These are phyloP conservation scores for Lepidochrysops patricia DNA, from an alignment of 2,888 invertebrate genomes.

Conservation along the genomic window DNA sequence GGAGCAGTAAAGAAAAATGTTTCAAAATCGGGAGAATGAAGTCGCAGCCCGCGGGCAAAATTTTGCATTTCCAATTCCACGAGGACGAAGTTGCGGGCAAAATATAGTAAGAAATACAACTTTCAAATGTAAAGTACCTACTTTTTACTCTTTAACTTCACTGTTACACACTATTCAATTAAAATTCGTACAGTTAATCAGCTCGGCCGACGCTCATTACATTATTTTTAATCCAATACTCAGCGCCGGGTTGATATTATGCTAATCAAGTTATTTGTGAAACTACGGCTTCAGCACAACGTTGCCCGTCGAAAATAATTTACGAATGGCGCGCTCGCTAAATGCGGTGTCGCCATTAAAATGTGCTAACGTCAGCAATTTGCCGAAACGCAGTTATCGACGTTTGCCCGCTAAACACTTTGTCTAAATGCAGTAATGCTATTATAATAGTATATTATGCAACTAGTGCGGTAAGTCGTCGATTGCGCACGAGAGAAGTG, in stretches of 20 bases:
- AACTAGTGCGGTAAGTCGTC: no score
- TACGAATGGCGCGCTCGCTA: conserved; percentile 4
- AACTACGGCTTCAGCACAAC: conserved; percentile 40
- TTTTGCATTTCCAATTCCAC: no score
- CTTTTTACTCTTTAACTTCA: no score
- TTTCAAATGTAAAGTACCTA: no score
- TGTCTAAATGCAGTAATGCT: no score
- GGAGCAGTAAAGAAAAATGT: no score
- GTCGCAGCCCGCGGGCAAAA: no score
- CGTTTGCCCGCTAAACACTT: not conserved
- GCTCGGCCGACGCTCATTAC: conserved; percentile 8
- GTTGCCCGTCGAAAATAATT: conserved; percentile 11
- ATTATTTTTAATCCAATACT: conserved; percentile 26
- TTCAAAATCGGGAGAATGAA: no score
- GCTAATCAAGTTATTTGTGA: conserved; percentile 46
- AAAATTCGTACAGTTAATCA: not conserved
- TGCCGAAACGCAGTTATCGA: conserved; percentile 1
- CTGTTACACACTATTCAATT: not conserved
- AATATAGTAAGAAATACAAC: not conserved
- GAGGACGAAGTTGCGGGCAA: no score
- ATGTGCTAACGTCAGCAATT: conserved; percentile 13
- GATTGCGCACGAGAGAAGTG: no score
- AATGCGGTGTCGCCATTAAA: conserved; percentile 13
- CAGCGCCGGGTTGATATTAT: conserved; percentile 22
- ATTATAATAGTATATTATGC: no score